Conservation (phyloP, 2,888 invertebrate genomes). For the Aphelenchoides bicaudatus region DNA sequence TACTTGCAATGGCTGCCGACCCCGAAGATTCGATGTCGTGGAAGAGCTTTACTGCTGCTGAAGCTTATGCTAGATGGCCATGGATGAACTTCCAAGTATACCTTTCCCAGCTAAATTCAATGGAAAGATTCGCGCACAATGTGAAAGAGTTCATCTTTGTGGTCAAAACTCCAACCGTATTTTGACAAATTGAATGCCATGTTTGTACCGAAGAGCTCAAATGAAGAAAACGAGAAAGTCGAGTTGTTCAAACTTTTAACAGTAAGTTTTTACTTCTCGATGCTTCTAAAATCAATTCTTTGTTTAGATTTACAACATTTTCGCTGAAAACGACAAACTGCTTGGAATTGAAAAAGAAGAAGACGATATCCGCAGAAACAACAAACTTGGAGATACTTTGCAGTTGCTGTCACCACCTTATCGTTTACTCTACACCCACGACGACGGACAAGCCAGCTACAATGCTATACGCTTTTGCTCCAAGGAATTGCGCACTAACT, state of each 20-base stretch:
- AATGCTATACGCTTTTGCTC: neutral
- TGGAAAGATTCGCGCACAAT: slow-evolving; percentile 5
- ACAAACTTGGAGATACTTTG: neutral
- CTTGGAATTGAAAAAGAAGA: neutral
- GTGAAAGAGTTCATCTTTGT: slow-evolving; percentile 16
- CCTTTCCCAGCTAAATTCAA: neutral
- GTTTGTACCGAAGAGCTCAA: neutral
- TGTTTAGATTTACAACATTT: slow-evolving; percentile 1
- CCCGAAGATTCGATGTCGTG: neutral
- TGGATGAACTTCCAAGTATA: slow-evolving; percentile 9
- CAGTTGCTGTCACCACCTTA: neutral
- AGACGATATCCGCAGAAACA: neutral
- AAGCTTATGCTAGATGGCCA: slow-evolving; percentile 18
- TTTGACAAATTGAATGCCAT: slow-evolving; percentile 22
- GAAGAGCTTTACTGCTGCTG: slow-evolving; percentile 1
- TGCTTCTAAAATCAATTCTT: neutral
- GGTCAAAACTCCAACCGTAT: slow-evolving; percentile 20
- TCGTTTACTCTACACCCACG: slow-evolving; percentile 3
- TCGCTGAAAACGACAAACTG: neutral
- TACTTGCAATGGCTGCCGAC: neutral
- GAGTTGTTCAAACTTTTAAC: slow-evolving; percentile 1
- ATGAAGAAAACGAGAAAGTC: neutral
- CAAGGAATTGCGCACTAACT: neutral
- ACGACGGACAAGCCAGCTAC: slow-evolving; percentile 2
- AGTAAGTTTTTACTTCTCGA: neutral